Percentiles rank a stretch among this genome's conserved stretches.
phyloP scores from a whole-genome alignment of 2,797 vertebrate genomes.

The Manis pentadactyla region DNA sequence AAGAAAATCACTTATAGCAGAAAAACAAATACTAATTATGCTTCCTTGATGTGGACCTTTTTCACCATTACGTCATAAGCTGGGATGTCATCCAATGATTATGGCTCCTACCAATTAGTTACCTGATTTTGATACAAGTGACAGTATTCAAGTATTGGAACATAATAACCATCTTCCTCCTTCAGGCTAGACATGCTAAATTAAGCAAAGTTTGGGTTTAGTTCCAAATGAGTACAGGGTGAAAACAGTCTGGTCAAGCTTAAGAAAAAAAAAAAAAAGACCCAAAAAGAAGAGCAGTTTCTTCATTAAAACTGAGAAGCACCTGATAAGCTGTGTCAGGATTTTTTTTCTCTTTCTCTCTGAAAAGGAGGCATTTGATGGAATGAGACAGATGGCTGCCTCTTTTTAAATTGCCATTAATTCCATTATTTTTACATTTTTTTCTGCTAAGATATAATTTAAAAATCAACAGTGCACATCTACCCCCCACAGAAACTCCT shows the following conservation, averaged over 20 bases:
- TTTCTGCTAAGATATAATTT: conserved; percentile 59
- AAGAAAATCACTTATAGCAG: not conserved
- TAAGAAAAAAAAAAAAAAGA: not conserved
- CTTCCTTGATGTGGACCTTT: not conserved
- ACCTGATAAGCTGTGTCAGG: not conserved
- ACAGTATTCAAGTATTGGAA: conserved; percentile 5
- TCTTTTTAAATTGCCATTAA: conserved; percentile 21
- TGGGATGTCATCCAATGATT: not conserved
- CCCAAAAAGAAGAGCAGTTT: not conserved
- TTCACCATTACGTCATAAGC: not conserved
- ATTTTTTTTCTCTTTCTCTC: not conserved
- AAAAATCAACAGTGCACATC: conserved; percentile 42
- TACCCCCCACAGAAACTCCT: not conserved
- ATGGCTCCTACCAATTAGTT: not conserved
- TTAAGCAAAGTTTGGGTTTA: conserved; percentile 34
- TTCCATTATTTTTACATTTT: not conserved
- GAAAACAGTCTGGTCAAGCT: not conserved
- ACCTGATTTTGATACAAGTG: conserved; percentile 37
- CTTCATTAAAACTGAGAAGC: conserved; percentile 51
- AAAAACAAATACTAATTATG: not conserved
- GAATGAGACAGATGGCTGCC: conserved; percentile 45
- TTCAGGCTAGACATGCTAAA: not conserved
- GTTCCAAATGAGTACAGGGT: conserved; percentile 45
- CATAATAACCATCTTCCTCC: conserved; percentile 42
- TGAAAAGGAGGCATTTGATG: not conserved